Evolutionary conservation across 2,888 invertebrate genomes (phyloP).

Genomic region (Stenotaenia linearis): DNA sequence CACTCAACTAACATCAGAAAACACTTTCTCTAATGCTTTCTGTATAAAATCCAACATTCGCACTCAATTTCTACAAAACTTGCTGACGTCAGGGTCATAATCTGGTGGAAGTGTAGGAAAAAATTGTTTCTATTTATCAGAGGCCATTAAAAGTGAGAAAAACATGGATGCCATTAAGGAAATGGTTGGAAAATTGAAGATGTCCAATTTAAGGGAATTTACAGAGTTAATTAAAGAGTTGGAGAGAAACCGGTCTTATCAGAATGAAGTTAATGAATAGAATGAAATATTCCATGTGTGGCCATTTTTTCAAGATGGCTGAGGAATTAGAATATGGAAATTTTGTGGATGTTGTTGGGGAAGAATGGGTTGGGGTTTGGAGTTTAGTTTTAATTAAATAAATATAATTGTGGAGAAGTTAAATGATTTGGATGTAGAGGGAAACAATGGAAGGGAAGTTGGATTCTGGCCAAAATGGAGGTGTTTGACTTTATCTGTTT

Average conservation of each 20-base stretch:
- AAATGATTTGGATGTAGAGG: no score
- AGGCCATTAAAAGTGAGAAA: not conserved
- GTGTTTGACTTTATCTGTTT: not conserved
- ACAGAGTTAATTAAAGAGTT: not conserved
- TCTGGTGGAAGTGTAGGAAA: not conserved
- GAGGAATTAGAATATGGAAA: not conserved
- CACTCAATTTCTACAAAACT: not conserved
- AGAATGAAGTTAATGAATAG: not conserved
- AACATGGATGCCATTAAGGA: not conserved
- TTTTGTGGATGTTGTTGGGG: not conserved
- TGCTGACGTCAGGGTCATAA: constrained; percentile 5
- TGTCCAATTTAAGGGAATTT: not conserved
- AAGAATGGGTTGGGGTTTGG: not conserved
- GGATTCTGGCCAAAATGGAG: not conserved
- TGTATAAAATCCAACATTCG: not conserved
- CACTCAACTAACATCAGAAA: constrained; percentile 9
- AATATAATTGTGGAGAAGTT: not conserved
- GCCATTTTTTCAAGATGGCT: not conserved
- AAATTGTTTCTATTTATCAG: not conserved
- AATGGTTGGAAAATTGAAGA: not conserved
- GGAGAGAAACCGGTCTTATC: not conserved
- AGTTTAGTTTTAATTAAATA: not conserved
- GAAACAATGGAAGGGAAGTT: not conserved
- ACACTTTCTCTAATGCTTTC: constrained; percentile 4
- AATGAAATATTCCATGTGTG: not conserved